A percentile compares a stretch with the other conserved stretches of the same genome.
These are phyloP conservation scores for Ara ararauna DNA, from an alignment of 2,797 vertebrate species.

Conservation along the genomic window DNA sequence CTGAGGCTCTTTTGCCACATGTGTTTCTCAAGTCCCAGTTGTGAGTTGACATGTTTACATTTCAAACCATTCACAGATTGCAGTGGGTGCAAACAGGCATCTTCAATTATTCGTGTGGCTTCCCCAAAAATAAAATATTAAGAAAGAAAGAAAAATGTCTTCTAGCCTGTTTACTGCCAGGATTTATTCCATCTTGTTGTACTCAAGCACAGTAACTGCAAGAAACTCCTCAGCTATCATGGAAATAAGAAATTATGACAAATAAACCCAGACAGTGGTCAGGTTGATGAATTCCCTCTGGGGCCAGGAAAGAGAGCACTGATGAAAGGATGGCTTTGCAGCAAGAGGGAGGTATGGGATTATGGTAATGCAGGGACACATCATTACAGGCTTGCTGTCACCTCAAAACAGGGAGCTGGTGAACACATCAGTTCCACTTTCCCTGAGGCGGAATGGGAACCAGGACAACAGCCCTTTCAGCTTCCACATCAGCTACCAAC, in stretches of 20 bases:
- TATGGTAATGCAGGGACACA: rapidly evolving
- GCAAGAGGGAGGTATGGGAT: neutral
- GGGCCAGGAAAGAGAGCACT: neutral
- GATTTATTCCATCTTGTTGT: constrained; percentile 14
- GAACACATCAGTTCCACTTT: neutral
- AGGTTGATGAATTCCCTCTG: constrained; percentile 21
- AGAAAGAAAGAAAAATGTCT: constrained; percentile 28
- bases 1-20: neutral
- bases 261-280: constrained; percentile 25
- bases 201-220: neutral
- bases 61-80: constrained; percentile 62
- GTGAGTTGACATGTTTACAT: constrained; percentile 53
- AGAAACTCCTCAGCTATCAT: neutral
- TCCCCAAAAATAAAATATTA: constrained; percentile 50
- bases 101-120: constrained; percentile 45
- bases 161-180: constrained; percentile 7
- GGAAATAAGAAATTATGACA: constrained; percentile 31
- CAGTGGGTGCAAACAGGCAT: constrained; percentile 49
- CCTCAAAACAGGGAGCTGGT: neutral
- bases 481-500: neutral
- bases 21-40: constrained; percentile 7
- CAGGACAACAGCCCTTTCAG: neutral
- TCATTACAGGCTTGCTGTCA: neutral
- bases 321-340: neutral
- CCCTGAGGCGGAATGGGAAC: neutral